Evolutionary conservation across 2,113 vertebrate genomes (phyloP), one percentile per base, ranked within the genome.

Genomic region (Stercorarius parasiticus): DNA sequence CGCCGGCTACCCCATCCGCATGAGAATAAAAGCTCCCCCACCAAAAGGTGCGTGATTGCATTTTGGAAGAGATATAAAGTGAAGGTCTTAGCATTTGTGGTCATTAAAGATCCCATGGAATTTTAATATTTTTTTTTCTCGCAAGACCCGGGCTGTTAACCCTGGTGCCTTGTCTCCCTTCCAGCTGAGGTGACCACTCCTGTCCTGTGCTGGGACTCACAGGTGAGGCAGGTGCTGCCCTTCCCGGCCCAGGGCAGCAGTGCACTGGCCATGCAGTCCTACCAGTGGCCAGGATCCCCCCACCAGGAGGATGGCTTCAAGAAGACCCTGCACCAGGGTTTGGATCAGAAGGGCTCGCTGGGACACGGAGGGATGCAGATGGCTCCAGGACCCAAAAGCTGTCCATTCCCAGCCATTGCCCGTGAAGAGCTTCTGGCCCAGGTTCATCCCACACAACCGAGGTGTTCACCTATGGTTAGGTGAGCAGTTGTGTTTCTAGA

Each of bases 11-110:
- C 77, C 73, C 12, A 93, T 50, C 78, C 67, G 49, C 91, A 95
- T 82, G 61, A 95, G 95, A 94, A 87, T 93, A 95, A 93, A 93
- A 95, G 11, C 81, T 95, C 73, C 90, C 72, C 73, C 85, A 80
- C 67, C 94, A 87, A 93, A 96, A 95, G 42, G 62, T 66, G 40
- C 29, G 3, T 85, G 83, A 90, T 88, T 85, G 50, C 95, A 85
- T 95, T 95, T 79, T 0, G 1, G 53, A 86, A 91, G 84, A 95
- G 78, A 86, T 50, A 65, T 85, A 88, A 91, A 80, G 73, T 30
- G 73, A 87, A 96, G 88, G 58, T 94, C 91, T 94, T 73, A 70
- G 81, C 38, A 0, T 95, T 94, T 80, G 71, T 70, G 67, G 59
- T 77, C 82, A 67, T 88, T 96, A 94, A 96, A 73, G 58, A 88